Percentiles rank a stretch among this genome's conserved stretches.
Conservation (phyloP, 2,797 vertebrate genomes). For the Macrochelys suwanniensis region DNA sequence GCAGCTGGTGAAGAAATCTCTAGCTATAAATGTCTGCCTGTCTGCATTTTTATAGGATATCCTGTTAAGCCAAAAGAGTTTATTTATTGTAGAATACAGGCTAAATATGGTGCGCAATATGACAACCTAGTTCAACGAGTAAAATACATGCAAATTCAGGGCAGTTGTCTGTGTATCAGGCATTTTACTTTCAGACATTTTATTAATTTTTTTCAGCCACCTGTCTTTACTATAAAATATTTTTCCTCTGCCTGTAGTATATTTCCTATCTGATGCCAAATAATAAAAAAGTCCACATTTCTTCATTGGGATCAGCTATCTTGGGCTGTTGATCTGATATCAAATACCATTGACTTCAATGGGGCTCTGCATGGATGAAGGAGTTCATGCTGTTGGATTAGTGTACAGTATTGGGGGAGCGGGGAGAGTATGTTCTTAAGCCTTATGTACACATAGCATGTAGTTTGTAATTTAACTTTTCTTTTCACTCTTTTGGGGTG, state of each 20-base stretch:
- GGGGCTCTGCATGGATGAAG: neutral
- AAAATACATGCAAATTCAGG: slow-evolving; percentile 10
- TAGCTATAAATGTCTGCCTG: slow-evolving; percentile 16
- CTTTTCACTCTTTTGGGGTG: neutral
- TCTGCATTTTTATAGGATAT: slow-evolving; percentile 25
- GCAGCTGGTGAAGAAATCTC: slow-evolving; percentile 55
- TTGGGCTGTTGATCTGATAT: neutral
- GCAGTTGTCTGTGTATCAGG: neutral
- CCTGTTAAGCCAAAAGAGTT: slow-evolving; percentile 42
- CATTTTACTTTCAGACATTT: neutral
- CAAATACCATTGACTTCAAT: neutral
- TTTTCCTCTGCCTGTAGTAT: neutral
- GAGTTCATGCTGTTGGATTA: neutral
- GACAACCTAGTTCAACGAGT: neutral
- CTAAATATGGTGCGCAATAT: slow-evolving; percentile 21
- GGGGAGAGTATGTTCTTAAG: neutral
- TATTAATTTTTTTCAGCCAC: neutral
- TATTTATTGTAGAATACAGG: slow-evolving; percentile 33
- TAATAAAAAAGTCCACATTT: neutral
- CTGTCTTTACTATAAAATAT: neutral
- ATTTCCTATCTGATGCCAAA: neutral
- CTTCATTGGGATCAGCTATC: neutral
- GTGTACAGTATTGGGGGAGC: neutral
- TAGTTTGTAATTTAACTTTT: neutral
- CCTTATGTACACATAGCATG: neutral